Base-by-base conservation (phyloP, 2,113 vertebrate genomes). In the Hemiscyllium ocellatum region DNA sequence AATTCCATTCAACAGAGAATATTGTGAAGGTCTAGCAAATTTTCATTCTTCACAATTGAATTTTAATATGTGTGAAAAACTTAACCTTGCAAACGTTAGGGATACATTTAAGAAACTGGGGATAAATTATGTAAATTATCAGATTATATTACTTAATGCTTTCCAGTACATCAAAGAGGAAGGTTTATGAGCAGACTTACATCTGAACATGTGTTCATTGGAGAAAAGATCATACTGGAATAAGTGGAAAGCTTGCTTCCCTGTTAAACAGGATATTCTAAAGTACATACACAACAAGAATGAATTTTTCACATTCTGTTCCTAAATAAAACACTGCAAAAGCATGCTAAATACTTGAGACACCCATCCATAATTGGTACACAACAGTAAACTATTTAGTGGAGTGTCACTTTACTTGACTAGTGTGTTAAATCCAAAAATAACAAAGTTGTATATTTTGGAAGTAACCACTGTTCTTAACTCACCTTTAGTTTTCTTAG, bases 401-500 rank as follows among this genome's bases (percentile, higher is more conserved):
- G 47, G 24, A 24, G 24, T 7, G 19, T 90, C 61, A 29, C 24
- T 13, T 52, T 90, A 90, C 61, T n/a, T 61, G 56, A 19, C 13
- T 65, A 65, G 29, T 90, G 3, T 90, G 26, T 33, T 61, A 61
- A 90, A 61, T 61, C 52, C 24, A 61, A 61, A 33, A 90, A n/a
- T 17, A 90, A 52, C 4, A 2, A 90, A 1, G 5, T 0, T 20
- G 37, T 47, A 20, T 37, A n/a, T 37, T 93, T 37, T n/a, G 33
- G 61, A 17, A 65, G 1, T 7, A 83, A 83, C 17, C 3, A 91
- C 17, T 61, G 56, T 1, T 10, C 0, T 95, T 95, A 96, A 96
- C 96, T 96, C 96, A 99, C 99, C 98, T 98, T 99, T 15, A 99
- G 97, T 95, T 98, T 99, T 96, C 98, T 98, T 96, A 98, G 97